Conservation (phyloP, 2,113 vertebrate genomes). For the Chloropsis cyanopogon region DNA sequence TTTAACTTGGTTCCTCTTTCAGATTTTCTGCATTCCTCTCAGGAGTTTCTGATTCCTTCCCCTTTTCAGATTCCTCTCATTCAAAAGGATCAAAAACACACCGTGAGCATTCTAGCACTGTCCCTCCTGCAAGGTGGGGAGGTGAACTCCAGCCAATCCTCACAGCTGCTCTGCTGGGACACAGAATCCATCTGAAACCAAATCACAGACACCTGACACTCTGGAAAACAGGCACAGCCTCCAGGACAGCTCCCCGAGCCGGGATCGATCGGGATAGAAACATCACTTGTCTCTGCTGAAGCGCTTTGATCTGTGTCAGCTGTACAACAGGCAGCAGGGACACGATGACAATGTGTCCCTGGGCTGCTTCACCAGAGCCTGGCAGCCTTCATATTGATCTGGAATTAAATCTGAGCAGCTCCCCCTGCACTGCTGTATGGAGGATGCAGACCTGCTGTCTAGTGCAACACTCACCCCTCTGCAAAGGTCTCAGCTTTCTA, state of each 20-base stretch:
- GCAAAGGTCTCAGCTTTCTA: background rate
- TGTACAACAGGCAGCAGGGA: slow-evolving; percentile 58
- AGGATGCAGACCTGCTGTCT: slow-evolving; percentile 38
- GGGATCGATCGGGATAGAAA: slow-evolving; percentile 69
- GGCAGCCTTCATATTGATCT: slow-evolving; percentile 65
- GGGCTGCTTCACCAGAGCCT: slow-evolving; percentile 19
- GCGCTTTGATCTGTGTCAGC: slow-evolving; percentile 57
- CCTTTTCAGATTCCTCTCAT: too few species aligned
- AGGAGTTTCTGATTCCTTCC: too few species aligned
- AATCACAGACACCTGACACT: slow-evolving; percentile 12
- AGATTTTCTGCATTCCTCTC: too few species aligned
- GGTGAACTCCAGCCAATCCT: background rate
- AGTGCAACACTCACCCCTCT: background rate
- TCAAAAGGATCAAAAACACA: background rate
- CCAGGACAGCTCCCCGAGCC: slow-evolving; percentile 31
- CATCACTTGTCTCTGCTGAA: slow-evolving; percentile 56
- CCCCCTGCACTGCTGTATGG: background rate
- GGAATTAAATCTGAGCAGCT: slow-evolving; percentile 32
- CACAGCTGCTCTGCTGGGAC: slow-evolving; percentile 4
- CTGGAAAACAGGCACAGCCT: slow-evolving; percentile 51
- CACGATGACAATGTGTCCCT: slow-evolving; percentile 50
- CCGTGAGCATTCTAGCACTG: rapidly evolving
- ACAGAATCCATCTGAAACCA: slow-evolving; percentile 44
- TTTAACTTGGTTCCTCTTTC: background rate
- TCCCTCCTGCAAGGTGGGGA: background rate